Percentiles rank a stretch among this genome's conserved stretches.
phyloP scores from a whole-genome alignment of 2,797 vertebrate species.

The Sardinella longiceps region DNA sequence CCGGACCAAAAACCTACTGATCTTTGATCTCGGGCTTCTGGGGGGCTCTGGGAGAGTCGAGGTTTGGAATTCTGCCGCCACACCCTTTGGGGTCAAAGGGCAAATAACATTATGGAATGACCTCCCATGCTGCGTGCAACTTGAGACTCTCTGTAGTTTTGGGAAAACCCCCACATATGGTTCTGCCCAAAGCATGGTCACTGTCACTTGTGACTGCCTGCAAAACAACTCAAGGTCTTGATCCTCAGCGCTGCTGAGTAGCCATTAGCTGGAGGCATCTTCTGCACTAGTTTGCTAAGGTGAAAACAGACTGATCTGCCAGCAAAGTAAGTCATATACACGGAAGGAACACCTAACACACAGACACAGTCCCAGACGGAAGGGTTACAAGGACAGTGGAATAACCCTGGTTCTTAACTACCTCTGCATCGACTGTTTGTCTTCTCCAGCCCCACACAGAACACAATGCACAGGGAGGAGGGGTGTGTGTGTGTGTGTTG shows the following conservation, averaged over 20 bases:
- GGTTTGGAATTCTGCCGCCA: constrained; percentile 57
- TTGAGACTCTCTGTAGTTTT: constrained; percentile 12
- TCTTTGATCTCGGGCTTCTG: constrained; percentile 50
- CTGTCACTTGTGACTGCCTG: constrained; percentile 9
- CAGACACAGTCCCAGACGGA: not conserved
- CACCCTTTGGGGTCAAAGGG: constrained; percentile 59
- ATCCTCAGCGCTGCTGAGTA: not conserved
- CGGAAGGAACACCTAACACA: not conserved
- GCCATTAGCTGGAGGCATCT: not conserved
- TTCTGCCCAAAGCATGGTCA: not conserved
- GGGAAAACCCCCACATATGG: not conserved
- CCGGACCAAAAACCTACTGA: constrained; percentile 45
- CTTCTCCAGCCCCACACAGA: not conserved
- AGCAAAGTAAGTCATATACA: not conserved
- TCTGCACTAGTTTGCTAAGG: not conserved
- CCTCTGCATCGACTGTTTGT: not conserved
- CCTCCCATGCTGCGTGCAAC: constrained; percentile 28
- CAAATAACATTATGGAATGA: constrained; percentile 50
- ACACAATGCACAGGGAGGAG: not conserved
- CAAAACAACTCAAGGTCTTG: not conserved
- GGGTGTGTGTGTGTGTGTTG: not conserved
- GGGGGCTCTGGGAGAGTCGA: constrained; percentile 45
- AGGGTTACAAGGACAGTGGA: not conserved
- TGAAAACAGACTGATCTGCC: not conserved
- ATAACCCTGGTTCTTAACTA: not conserved